phyloP scores from a whole-genome alignment of 2,113 vertebrate species.

The Azemiops feae region DNA sequence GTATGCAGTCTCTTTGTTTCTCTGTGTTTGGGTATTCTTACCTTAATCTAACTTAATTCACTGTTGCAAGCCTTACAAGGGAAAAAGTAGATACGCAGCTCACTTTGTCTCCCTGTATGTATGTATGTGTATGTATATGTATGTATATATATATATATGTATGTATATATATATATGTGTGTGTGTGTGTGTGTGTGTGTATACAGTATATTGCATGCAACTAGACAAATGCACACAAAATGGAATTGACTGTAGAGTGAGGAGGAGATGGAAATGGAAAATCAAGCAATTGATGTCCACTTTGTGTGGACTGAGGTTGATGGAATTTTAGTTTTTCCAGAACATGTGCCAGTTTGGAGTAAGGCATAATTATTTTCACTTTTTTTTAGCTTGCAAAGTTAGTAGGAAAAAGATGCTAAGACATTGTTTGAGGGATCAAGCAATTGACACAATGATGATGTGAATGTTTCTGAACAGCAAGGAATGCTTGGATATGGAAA shows the following conservation, averaged over 20 bases:
- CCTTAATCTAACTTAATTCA: not conserved
- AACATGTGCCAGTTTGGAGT: not conserved
- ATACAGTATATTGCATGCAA: not conserved
- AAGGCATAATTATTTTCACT: not conserved
- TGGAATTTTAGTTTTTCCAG: not conserved
- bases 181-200: no score
- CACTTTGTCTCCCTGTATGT: not conserved
- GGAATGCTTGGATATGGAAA: conserved; percentile 19
- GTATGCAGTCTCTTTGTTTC: not conserved
- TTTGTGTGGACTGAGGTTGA: not conserved
- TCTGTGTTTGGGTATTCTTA: not conserved
- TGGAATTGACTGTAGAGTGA: not conserved
- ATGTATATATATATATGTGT: no score
- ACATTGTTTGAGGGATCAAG: not conserved
- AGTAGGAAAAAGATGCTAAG: not conserved
- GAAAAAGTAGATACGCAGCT: not conserved
- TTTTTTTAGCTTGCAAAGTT: not conserved
- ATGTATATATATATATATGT: no score
- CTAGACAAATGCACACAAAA: not conserved
- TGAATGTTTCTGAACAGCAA: not conserved
- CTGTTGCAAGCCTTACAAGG: not conserved
- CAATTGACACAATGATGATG: not conserved
- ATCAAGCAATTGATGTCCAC: not conserved
- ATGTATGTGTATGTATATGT: not conserved
- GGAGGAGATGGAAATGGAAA: not conserved